These are phyloP conservation scores for Pandemis heparana DNA, from an alignment of 2,888 invertebrate species.

Conservation along the genomic window DNA sequence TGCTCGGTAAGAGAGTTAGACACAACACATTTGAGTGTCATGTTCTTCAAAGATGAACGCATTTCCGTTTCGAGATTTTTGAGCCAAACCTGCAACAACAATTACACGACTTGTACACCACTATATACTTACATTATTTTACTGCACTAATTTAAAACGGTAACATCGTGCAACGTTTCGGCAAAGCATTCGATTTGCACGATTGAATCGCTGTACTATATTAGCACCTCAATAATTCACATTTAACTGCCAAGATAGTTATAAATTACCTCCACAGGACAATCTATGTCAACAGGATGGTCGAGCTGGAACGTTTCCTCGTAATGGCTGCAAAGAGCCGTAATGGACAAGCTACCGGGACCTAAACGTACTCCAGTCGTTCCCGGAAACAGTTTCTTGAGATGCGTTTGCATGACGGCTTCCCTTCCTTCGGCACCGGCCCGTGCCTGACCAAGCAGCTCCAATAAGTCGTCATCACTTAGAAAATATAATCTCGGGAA, in stretches of 20 bases:
- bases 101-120: not conserved
- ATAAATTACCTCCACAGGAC: slow-evolving; percentile 89
- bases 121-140: too few relatives aligned
- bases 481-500: slow-evolving; percentile 99
- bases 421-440: slow-evolving; percentile 87
- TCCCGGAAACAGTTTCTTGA: slow-evolving; percentile 98
- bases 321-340: slow-evolving; percentile 90
- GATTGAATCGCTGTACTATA: too few relatives aligned
- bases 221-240: too few relatives aligned
- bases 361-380: slow-evolving; percentile 92
- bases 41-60: slow-evolving; percentile 87
- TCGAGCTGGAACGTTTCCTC: slow-evolving; percentile 90
- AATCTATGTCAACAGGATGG: slow-evolving; percentile 89
- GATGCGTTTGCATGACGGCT: slow-evolving; percentile 95
- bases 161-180: too few relatives aligned
- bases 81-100: slow-evolving; percentile 88
- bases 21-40: slow-evolving; percentile 86
- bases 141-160: too few relatives aligned
- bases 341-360: slow-evolving; percentile 80
- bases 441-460: slow-evolving; percentile 96
- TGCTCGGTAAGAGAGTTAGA: slow-evolving; percentile 78
- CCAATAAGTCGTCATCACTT: slow-evolving; percentile 98
- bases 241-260: too few relatives aligned
- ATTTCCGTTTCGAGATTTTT: slow-evolving; percentile 93
- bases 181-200: too few relatives aligned